These are phyloP conservation scores for Thinocorus orbignyianus DNA, from an alignment of 2,113 vertebrate species.

Conservation along the genomic window DNA sequence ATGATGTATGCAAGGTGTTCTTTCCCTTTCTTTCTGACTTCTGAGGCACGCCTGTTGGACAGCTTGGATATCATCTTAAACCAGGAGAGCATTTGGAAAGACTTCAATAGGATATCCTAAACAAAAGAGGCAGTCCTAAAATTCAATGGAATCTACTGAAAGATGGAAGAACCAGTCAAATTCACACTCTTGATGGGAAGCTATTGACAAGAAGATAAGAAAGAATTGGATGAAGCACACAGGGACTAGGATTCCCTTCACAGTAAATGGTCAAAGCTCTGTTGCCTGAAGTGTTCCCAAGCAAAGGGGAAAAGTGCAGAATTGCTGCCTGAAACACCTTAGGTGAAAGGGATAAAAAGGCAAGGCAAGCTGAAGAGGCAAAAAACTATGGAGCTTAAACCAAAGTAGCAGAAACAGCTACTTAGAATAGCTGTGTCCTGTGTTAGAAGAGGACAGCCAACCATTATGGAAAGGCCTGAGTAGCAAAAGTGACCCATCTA, in stretches of 20 bases:
- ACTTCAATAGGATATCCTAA: constrained; percentile 47
- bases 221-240: not conserved
- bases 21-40: constrained; percentile 20
- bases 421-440: not conserved
- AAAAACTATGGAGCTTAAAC: not conserved
- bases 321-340: not conserved
- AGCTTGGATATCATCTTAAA: not conserved
- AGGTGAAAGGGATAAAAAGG: not conserved
- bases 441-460: not conserved
- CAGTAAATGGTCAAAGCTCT: not conserved
- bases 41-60: not conserved
- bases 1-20: not conserved
- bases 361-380: not conserved
- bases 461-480: not conserved
- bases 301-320: not conserved
- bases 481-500: not conserved
- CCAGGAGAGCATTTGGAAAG: constrained; percentile 16
- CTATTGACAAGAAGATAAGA: not conserved
- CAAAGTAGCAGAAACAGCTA: not conserved
- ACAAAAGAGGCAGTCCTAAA: constrained; percentile 20
- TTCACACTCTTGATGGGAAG: not conserved
- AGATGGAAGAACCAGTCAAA: not conserved
- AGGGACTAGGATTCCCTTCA: constrained; percentile 16
- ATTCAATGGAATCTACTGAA: not conserved
- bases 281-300: not conserved